Conservation (phyloP, 1,140 invertebrate genomes). For the Drosophila tsacasi region DNA sequence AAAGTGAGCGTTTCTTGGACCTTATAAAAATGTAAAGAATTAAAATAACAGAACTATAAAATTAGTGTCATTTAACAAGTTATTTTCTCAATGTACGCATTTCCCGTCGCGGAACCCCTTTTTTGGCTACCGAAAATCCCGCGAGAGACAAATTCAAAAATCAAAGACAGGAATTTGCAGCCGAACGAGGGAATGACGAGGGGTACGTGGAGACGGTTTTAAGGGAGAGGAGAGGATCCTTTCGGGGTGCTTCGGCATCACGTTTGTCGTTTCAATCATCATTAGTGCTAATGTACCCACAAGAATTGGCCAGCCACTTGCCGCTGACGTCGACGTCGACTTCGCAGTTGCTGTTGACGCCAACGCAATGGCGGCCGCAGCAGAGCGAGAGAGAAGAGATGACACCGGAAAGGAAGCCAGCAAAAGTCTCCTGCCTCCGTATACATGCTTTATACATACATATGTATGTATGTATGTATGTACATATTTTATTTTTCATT, state of each 20-base stretch:
- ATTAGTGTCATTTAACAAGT: neutral
- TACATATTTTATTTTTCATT: slow-evolving; percentile 64
- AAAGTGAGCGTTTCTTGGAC: neutral
- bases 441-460: slow-evolving; percentile 13
- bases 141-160: slow-evolving; percentile 70
- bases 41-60: too few species aligned
- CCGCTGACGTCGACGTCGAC: slow-evolving; percentile 25
- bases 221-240: slow-evolving; percentile 29
- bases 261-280: slow-evolving; percentile 8
- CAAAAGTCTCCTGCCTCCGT: slow-evolving; percentile 19
- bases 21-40: neutral
- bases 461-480: slow-evolving; percentile 39
- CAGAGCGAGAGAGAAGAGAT: slow-evolving; percentile 21
- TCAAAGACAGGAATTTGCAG: slow-evolving; percentile 65
- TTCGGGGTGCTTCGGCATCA: slow-evolving; percentile 35
- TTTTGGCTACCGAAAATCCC: slow-evolving; percentile 10
- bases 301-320: slow-evolving; percentile 82
- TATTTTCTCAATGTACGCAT: slow-evolving; percentile 4
- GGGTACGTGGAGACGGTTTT: neutral
- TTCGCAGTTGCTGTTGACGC: slow-evolving; percentile 2
- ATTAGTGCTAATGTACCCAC: slow-evolving; percentile 69
- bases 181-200: neutral
- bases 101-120: slow-evolving; percentile 2
- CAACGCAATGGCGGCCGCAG: slow-evolving; percentile 41
- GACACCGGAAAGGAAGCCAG: slow-evolving; percentile 1